Evolutionary conservation across 2,797 vertebrate species (phyloP).

Genomic region (Syngnathus acus): DNA sequence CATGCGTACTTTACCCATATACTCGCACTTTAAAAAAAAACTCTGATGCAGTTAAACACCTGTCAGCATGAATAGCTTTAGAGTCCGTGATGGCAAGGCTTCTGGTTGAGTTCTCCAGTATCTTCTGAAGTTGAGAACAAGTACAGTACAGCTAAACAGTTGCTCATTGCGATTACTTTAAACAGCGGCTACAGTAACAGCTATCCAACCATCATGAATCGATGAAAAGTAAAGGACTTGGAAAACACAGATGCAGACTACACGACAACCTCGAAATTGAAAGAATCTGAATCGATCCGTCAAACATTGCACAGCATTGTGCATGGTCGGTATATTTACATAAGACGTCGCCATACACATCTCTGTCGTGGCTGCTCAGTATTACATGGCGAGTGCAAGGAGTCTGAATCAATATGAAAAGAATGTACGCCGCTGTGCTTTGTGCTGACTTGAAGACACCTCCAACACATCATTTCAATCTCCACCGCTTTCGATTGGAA

Average conservation of each 20-base stretch:
- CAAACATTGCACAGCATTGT: too few relatives aligned
- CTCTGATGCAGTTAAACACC: constrained; percentile 44
- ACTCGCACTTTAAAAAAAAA: constrained; percentile 37
- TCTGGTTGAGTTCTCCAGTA: constrained; percentile 36
- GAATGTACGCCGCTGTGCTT: background rate
- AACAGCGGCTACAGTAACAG: constrained; percentile 8
- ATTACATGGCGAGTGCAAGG: background rate
- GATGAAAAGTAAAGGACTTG: too few relatives aligned
- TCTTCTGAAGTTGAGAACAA: constrained; percentile 37
- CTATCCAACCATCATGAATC: background rate
- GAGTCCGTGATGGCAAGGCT: constrained; percentile 18
- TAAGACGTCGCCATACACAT: background rate
- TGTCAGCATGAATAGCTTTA: constrained; percentile 30
- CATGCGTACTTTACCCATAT: constrained; percentile 33
- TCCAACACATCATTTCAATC: background rate
- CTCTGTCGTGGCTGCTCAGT: background rate
- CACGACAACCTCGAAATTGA: too few relatives aligned
- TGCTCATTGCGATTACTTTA: constrained; percentile 19
- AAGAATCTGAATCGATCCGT: too few relatives aligned
- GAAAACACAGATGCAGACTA: too few relatives aligned
- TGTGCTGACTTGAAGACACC: background rate
- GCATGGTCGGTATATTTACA: too few relatives aligned
- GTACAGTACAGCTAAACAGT: constrained; percentile 39
- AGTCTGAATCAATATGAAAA: background rate
- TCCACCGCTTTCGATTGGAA: background rate